Base-by-base conservation (phyloP, 2,888 invertebrate species). In the Yponomeuta evonymella region DNA sequence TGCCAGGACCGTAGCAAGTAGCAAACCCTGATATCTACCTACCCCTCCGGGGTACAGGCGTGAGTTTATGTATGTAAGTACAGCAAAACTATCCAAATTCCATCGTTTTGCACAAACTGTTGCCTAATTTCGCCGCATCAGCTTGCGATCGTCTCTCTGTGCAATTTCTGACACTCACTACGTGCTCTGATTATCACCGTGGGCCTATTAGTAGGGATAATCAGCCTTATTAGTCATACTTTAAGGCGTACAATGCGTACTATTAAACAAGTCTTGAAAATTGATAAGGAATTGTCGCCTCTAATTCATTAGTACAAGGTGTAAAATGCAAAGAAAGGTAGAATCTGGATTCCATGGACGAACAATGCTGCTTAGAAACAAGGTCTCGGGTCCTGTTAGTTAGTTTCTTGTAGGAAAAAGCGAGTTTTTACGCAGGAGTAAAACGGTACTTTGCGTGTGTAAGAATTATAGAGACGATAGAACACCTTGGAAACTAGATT, bases 61-160 rank as follows among this genome's bases (percentile, higher is more conserved):
- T 43, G 43, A 58, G 5, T 58, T 58, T 58, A 15, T 15, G 3
- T 58, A 12, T 51, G 12, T 12, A 12, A 51, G 6, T 51, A 51
- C 51, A 51, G 6, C 33, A 51, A 58, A 58, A 58, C 51, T 3
- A 15, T 58, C 4, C 15, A 23, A 29, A 65, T 23, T 65, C 10
- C 65, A 65, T 6, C 30, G 8, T 12, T 29, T 30, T 65, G 29
- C 12, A 12, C 33, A 65, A 65, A 65, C 65, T 10, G 12, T 65
- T 29, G 33, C 65, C 65, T 29, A 65, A 65, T 48, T 36, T 36
- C 43, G n/a, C 67, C n/a, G n/a, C 43, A 67, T 67, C 48, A n/a
- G 43, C 43, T 6, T 43, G 43, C 43, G 43, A 43, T 43, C 6
- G 43, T 43, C 43, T 43, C 43, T 6, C 8, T 1, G 6, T 43